Evolutionary conservation across 2,113 vertebrate genomes (phyloP).

Genomic region (Albula goreensis): DNA sequence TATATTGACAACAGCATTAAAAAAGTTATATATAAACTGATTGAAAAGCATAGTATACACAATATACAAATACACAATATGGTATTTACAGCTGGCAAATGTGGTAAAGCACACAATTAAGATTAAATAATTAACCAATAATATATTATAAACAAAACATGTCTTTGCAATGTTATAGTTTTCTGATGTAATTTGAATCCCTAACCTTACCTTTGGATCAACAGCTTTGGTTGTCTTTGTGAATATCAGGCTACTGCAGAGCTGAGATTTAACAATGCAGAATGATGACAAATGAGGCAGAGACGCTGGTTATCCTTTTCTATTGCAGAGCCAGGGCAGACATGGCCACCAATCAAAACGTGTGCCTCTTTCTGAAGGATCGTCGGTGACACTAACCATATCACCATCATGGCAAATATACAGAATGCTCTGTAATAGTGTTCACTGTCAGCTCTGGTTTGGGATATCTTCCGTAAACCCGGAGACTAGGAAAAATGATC

Average conservation of each 20-base stretch:
- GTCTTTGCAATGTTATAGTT: neutral
- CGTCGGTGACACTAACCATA: constrained; percentile 80
- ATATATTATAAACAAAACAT: too few species aligned
- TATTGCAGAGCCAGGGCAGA: constrained; percentile 71
- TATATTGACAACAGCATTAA: too few species aligned
- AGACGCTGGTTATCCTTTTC: constrained; percentile 80
- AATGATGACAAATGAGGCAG: constrained; percentile 85
- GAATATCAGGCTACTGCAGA: neutral
- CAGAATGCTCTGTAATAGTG: constrained; percentile 72
- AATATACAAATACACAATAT: too few species aligned
- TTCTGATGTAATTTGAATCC: neutral
- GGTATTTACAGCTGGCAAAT: too few species aligned
- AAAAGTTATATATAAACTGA: too few species aligned
- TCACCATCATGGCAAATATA: constrained; percentile 79
- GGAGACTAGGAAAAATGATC: constrained; percentile 76
- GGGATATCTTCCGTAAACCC: constrained; percentile 77
- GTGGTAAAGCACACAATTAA: too few species aligned
- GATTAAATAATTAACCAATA: too few species aligned
- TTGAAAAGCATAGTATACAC: too few species aligned
- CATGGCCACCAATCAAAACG: constrained; percentile 80
- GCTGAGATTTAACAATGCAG: constrained; percentile 68
- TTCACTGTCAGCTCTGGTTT: constrained; percentile 78
- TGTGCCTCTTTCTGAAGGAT: constrained; percentile 75
- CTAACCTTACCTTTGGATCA: neutral
- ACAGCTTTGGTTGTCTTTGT: neutral